Evolutionary conservation across 2,797 vertebrate genomes (phyloP), one percentile per base, ranked within the genome.

Genomic region (Muraenolepis orangiensis): DNA sequence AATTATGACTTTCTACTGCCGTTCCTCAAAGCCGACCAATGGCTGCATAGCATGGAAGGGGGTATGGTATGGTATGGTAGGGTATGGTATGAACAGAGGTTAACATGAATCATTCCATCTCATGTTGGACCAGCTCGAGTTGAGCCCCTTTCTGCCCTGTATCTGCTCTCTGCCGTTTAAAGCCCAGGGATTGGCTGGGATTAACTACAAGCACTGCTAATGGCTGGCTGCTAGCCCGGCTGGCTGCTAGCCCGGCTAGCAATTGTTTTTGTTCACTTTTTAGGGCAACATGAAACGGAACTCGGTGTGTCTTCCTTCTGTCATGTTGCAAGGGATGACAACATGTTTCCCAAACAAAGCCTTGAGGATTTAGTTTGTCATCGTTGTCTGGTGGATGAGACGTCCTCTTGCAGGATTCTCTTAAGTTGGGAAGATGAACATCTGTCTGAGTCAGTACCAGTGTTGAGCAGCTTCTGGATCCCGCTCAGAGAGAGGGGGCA

Each of bases 401-500:
- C 4, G 16, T 46, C 42, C n/a, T n/a, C n/a, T 18, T 46, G 4
- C 16, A 5, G 13, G 18, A 46, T 46, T 46, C 42, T 46, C 42
- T 46, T 46, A 13, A 16, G 42, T 46, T 46, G 13, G 16, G 42
- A 46, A 16, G 42, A 46, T 46, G 42, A 46, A 16, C 42, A 16
- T 46, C 42, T 46, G 42, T 13, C 32, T 8, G 8, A 46, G 14
- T 16, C 42, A 46, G 16, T 46, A 16, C 14, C 4, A 14, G n/a
- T n/a, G n/a, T n/a, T n/a, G n/a, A n/a, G n/a, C n/a, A n/a, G n/a
- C n/a, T n/a, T n/a, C n/a, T n/a, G n/a, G n/a, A n/a, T n/a, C n/a
- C n/a, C n/a, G n/a, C n/a, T n/a, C n/a, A n/a, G n/a, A 46, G 14
- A 5, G 71, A 77, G 82, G 70, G 75, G 82, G 81, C n/a, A n/a